phyloP scores from a whole-genome alignment of 2,888 invertebrate genomes.

The Cepaea hortensis region DNA sequence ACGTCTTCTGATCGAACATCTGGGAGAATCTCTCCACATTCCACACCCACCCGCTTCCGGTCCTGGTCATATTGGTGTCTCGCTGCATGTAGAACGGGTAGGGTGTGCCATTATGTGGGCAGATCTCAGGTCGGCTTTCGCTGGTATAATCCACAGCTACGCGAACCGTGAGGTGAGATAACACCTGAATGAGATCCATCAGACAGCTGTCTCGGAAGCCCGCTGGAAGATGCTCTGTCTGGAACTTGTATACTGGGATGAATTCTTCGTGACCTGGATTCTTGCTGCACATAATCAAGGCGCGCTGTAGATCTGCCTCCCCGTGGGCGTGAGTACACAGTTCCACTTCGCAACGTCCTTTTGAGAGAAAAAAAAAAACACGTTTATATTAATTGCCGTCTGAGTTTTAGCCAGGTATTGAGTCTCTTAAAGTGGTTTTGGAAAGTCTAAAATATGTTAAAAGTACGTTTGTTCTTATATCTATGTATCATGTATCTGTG shows the following conservation, averaged over 20 bases:
- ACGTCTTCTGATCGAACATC: not conserved
- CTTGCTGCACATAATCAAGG: not conserved
- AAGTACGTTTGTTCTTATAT: too few species aligned
- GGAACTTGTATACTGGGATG: not conserved
- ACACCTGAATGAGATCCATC: not conserved
- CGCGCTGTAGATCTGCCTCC: not conserved
- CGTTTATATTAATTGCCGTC: not conserved
- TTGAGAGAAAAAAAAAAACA: not conserved
- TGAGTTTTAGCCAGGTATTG: too few species aligned
- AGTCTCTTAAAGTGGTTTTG: too few species aligned
- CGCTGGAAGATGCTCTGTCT: not conserved
- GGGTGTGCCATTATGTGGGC: not conserved
- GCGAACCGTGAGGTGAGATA: slow-evolving; percentile 4
- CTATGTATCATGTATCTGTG: too few species aligned
- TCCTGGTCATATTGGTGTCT: not conserved
- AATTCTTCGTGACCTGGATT: slow-evolving; percentile 9
- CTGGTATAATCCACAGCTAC: not conserved
- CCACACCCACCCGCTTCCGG: slow-evolving; percentile 5
- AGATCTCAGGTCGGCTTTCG: not conserved
- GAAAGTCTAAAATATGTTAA: too few species aligned
- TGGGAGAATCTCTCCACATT: not conserved
- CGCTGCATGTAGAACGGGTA: not conserved
- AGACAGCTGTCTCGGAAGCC: not conserved
- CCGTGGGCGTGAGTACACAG: not conserved
- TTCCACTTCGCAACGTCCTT: not conserved